Evolutionary conservation across 1,140 invertebrate genomes (phyloP).

Genomic region (Mylabris phalerata): DNA sequence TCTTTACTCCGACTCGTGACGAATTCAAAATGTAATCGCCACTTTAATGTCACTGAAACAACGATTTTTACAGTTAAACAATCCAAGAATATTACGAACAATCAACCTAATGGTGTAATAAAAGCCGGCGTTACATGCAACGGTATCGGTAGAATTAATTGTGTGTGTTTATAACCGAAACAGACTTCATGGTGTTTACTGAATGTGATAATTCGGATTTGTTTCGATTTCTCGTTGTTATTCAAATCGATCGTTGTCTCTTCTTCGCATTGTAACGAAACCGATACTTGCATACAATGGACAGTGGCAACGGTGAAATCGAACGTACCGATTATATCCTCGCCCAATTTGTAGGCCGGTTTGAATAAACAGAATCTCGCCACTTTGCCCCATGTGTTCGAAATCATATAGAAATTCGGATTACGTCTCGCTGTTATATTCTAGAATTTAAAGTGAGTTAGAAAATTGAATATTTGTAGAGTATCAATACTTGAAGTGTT

Average conservation of each 20-base stretch:
- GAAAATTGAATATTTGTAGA: no score
- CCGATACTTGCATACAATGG: constrained; percentile 86
- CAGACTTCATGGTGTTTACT: constrained; percentile 91
- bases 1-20: constrained; percentile 67
- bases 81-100: constrained; percentile 21
- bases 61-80: neutral
- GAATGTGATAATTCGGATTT: constrained; percentile 50
- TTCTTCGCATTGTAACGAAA: constrained; percentile 88
- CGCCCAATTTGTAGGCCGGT: constrained; percentile 88
- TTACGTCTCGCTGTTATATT: no score
- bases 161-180: constrained; percentile 77
- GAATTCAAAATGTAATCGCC: constrained; percentile 96
- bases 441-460: no score
- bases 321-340: constrained; percentile 94
- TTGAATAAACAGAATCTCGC: constrained; percentile 92
- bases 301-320: constrained; percentile 88
- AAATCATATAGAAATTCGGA: no score
- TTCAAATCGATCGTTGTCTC: constrained; percentile 46
- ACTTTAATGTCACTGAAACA: constrained; percentile 69
- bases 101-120: constrained; percentile 67
- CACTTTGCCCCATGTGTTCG: constrained; percentile 84
- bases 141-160: constrained; percentile 88
- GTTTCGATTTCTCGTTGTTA: constrained; percentile 40
- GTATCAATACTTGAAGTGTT: no score
- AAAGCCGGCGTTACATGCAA: constrained; percentile 91